Percentiles rank a stretch among this genome's conserved stretches.
Evolutionary conservation across 1,140 invertebrate genomes (phyloP).

Genomic region (Ceratitis capitata): DNA sequence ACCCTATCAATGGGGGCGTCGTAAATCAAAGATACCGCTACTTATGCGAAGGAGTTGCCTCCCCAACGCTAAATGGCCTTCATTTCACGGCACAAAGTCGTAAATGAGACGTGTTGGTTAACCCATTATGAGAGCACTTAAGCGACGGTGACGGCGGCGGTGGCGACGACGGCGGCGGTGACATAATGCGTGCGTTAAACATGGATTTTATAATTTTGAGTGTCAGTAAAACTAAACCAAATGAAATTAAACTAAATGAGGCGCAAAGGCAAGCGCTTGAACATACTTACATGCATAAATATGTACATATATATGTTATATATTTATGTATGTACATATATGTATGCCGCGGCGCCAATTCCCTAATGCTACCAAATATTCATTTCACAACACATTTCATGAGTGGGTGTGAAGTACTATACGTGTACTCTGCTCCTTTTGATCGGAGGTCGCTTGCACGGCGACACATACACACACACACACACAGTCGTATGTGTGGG

Average conservation of each 20-base stretch:
- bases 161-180: no score
- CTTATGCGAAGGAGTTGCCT: neutral
- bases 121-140: constrained; percentile 40
- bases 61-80: no score
- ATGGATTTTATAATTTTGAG: constrained; percentile 33
- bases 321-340: neutral
- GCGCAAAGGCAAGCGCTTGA: constrained; percentile 20
- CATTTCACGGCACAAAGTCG: neutral
- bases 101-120: constrained; percentile 39
- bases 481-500: neutral
- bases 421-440: constrained; percentile 1
- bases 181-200: constrained; percentile 14
- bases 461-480: neutral
- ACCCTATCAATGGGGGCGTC: neutral
- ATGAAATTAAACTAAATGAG: constrained; percentile 24
- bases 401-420: constrained; percentile 2
- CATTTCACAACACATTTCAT: neutral
- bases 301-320: neutral
- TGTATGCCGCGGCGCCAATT: neutral
- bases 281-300: neutral
- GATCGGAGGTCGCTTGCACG: neutral
- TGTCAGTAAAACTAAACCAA: constrained; percentile 34
- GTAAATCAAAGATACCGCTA: constrained; percentile 1
- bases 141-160: no score
- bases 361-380: constrained; percentile 18